These are phyloP conservation scores for Mormyrops attenuatus DNA, from an alignment of 2,797 vertebrate genomes.

Conservation along the genomic window DNA sequence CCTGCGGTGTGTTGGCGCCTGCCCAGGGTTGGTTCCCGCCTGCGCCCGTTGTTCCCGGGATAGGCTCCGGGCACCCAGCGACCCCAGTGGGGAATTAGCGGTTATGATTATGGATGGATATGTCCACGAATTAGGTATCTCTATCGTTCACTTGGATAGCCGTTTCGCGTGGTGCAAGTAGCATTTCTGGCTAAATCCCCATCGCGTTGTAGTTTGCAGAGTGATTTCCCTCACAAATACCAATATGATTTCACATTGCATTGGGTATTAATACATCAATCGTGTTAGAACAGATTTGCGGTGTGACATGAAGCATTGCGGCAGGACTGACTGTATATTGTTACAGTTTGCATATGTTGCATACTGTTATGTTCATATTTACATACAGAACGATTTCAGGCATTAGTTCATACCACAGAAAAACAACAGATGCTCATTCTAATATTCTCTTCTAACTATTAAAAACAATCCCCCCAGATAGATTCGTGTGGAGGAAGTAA, in stretches of 20 bases:
- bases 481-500: background rate
- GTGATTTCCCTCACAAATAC: background rate
- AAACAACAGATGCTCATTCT: background rate
- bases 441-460: background rate
- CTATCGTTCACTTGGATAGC: background rate
- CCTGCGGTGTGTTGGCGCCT: no score
- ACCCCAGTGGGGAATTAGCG: no score
- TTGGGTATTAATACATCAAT: background rate
- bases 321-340: background rate
- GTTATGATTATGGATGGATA: background rate
- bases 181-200: background rate
- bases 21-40: no score
- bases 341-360: background rate
- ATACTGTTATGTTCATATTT: background rate
- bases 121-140: background rate
- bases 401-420: background rate
- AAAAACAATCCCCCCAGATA: background rate
- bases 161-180: background rate
- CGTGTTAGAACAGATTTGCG: background rate
- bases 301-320: background rate
- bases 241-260: background rate
- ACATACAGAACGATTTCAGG: background rate
- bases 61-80: no score
- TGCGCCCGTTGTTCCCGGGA: no score
- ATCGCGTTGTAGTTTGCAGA: background rate